Evolutionary conservation across 2,888 invertebrate genomes (phyloP), one percentile per base, ranked within the genome.

Genomic region (Aleiodes alternator): DNA sequence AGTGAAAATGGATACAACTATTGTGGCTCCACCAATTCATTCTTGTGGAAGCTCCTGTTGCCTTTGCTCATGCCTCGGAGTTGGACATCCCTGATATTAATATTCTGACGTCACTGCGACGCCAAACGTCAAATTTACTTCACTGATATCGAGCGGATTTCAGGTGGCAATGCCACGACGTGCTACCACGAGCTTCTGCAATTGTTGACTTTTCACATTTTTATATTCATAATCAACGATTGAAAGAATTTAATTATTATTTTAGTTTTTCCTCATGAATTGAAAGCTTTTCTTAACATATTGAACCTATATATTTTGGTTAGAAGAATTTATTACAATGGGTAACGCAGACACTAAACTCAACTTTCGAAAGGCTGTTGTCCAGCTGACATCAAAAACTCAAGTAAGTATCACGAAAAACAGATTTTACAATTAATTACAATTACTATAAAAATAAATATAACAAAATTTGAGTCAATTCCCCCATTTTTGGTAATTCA

Each of bases 271-370:
- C 5, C 23, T 1, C 7, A 8, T 64, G 7, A 64, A 48, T 38
- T 56, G 14, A n/a, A 5, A 56, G 8, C 14, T 59, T 59, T 5
- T 12, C 34, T 69, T 69, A 56, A 34, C 12, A 43, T 14, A 14
- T 11, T n/a, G 16, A 16, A 14, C 11, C 23, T 23, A 23, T 14
- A 43, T 12, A n/a, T 66, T 70, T 56, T 43, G 55, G 34, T 56
- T 43, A 34, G 14, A 16, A 69, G 8, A 69, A 16, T 16, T 34
- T 14, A 69, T 14, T 66, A 61, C 76, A 81, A 72, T 99, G 99
- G 99, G 99, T 84, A 99, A 98, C 92, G 95, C 97, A 77, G 99
- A 99, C 90, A 98, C 98, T 77, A 99, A 99, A 92, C 91, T 98
- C 80, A 98, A 98, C 91, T 99, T 99, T 91, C 94, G 98, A 79